Base-by-base conservation (phyloP, 1,140 invertebrate species). In the Platyscapa corneri region DNA sequence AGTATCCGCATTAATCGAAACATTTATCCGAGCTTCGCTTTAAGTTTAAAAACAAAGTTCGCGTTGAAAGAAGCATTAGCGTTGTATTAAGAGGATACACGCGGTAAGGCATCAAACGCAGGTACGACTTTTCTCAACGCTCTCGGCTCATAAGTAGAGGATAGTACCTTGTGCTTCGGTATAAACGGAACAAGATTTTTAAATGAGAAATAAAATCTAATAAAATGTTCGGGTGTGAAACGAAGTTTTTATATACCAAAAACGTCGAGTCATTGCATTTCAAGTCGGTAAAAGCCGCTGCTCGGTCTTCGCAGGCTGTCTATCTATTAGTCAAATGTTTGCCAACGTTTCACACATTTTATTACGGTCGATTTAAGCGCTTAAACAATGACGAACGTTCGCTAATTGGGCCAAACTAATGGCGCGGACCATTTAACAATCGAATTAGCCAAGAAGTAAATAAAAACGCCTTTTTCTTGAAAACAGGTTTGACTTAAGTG, bases 211-310 rank as follows among this genome's bases (percentile, higher is more conserved):
- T 34, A 39, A n/a, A 39, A 74, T 74, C 3, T 39, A 72, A 72
- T 39, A 39, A 72, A 30, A 39, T 72, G 20, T 20, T 72, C 39
- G 20, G 3, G 20, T 39, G 23, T 34, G 34, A 27, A 74, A n/a
- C 23, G 18, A 74, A 42, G 37, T 74, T 60, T 74, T 70, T 72
- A 27, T 42, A n/a, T 8, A 12, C 70, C 18, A 42, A 74, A 42
- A 74, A 74, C 42, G 70, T 32, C 39, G 67, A 74, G 70, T 42
- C 37, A 74, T 74, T 74, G 70, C 5, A 74, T 74, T 74, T 74
- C 37, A 39, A 74, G 39, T 12, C 37, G n/a, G 20, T 74, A 74
- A 74, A 32, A 74, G 70, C 37, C n/a, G 12, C 37, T 74, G 42
- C 70, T 42, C 23, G 42, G 20, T n/a, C 37, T 74, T 74, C 10